Base-by-base conservation (phyloP, 2,888 invertebrate species). In the Herminia tarsipennalis region DNA sequence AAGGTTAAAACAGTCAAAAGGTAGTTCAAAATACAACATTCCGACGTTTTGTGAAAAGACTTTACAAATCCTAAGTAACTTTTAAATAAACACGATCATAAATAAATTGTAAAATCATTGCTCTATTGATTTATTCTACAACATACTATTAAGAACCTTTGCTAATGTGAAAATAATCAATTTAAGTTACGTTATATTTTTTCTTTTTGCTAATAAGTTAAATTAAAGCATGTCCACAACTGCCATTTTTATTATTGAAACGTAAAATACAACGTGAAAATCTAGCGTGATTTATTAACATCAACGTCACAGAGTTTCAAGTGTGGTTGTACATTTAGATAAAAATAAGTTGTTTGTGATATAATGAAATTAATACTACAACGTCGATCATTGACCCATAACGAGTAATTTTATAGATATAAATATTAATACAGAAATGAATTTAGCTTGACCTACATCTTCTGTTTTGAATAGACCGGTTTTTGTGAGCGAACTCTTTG, bases 321-420 rank as follows among this genome's bases (percentile, higher is more conserved):
- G 16, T 22, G 6, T 24, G 24, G 22, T 8, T 16, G 34, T 16
- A 14, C 34, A 34, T 16, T 34, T 6, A 4, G 33, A 30, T 13
- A 10, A 14, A 46, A 54, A 50, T n/a, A 54, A 44, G 5, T 36
- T 52, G 45, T 56, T 53, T 36, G 42, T 39, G 20, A 12, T 40
- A 20, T 42, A 41, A 44, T 50, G 10, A 8, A 59, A 48, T 49
- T 41, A 49, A 41, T 42, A 14, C 36, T 33, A 43, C 18, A 18
- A 46, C 21, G 18, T 48, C 35, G 52, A 54, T 48, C 61, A 27
- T 52, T 56, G 60, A 65, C 68, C 65, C 41, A 54, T 41, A 56
- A 30, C 27, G 27, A 46, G 2, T 45, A 25, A 30, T 42, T 43
- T 32, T 36, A 9, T 36, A 43, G 20, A 35, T n/a, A 28, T 64